phyloP scores from a whole-genome alignment of 2,113 vertebrate genomes.

The Pipra filicauda region DNA sequence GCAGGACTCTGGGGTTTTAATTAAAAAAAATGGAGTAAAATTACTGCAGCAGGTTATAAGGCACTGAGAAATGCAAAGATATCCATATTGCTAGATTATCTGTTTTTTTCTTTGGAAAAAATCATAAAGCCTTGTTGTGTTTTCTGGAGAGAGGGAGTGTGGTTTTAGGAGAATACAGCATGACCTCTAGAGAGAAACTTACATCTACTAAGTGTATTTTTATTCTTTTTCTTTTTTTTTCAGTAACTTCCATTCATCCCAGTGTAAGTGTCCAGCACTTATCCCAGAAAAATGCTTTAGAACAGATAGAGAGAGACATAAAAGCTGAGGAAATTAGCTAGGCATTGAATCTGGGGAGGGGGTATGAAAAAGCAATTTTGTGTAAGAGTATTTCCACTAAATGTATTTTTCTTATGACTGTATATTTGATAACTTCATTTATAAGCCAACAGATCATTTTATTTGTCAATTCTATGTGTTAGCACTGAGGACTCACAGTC shows the following conservation, averaged over 20 bases:
- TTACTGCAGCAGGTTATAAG: background rate
- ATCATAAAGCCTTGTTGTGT: background rate
- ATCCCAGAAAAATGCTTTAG: background rate
- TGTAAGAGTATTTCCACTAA: background rate
- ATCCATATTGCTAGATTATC: background rate
- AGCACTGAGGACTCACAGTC: background rate
- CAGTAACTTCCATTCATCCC: background rate
- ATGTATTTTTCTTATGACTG: background rate
- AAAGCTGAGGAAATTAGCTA: background rate
- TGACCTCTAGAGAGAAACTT: background rate
- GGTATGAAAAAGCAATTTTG: background rate
- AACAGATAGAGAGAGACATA: background rate
- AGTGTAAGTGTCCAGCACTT: background rate
- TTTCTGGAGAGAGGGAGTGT: background rate
- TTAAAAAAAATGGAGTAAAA: background rate
- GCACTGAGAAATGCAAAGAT: background rate
- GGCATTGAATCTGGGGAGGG: background rate
- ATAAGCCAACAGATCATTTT: background rate
- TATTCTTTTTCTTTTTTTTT: background rate
- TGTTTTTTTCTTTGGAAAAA: background rate
- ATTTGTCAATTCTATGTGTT: background rate
- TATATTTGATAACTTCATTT: background rate
- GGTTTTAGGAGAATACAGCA: background rate
- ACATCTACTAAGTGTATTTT: background rate
- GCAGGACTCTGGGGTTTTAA: background rate